Evolutionary conservation across 2,888 invertebrate species (phyloP).

Genomic region (Invenusta paracnida): DNA sequence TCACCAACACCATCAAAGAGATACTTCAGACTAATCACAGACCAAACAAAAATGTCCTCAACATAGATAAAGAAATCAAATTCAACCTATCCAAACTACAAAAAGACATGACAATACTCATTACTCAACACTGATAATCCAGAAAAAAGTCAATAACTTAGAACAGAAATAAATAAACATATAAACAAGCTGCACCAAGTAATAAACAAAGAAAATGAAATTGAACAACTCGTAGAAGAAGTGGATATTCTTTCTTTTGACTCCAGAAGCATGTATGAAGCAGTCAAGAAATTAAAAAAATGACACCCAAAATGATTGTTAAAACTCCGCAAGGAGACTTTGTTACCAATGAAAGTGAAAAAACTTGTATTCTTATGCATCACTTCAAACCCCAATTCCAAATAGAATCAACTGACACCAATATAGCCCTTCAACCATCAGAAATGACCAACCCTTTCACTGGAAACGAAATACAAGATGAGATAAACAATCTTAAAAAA

Average conservation of each 20-base stretch:
- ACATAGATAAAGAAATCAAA: background rate
- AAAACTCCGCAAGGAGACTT: background rate
- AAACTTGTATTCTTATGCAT: slow-evolving; percentile 12
- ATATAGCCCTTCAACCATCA: background rate
- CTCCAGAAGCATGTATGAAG: slow-evolving; percentile 10
- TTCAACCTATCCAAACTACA: background rate
- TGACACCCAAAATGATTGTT: background rate
- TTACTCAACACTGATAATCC: slow-evolving; percentile 2
- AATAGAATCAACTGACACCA: background rate
- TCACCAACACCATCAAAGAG: slow-evolving; percentile 1
- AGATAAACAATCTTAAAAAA: background rate
- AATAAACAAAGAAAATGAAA: background rate
- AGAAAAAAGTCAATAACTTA: background rate
- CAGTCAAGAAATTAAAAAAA: slow-evolving; percentile 8
- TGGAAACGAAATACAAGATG: background rate
- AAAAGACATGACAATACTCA: background rate
- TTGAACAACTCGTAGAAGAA: background rate
- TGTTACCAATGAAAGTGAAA: background rate
- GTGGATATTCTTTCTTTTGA: background rate
- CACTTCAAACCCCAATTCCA: slow-evolving; percentile 11
- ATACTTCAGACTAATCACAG: slow-evolving; percentile 14
- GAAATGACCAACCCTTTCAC: slow-evolving; percentile 9
- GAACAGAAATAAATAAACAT: background rate
- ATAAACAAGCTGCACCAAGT: slow-evolving; percentile 11
- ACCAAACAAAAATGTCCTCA: slow-evolving; percentile 14